Base-by-base conservation (phyloP, 2,797 vertebrate genomes). In the Crax fasciolata region DNA sequence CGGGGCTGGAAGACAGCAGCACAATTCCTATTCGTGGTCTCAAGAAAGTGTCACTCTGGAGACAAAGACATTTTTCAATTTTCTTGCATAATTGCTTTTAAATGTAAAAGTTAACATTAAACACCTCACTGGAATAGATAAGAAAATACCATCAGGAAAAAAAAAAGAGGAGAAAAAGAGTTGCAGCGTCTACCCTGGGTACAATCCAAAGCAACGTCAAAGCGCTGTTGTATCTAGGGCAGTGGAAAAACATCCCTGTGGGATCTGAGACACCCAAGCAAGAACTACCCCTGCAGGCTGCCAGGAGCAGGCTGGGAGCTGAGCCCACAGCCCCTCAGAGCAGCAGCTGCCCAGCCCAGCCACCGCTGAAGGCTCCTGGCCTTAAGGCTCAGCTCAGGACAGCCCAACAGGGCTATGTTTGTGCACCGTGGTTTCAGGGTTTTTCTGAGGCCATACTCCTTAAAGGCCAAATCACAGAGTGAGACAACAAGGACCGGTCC, bases 81-180 rank as follows among this genome's bases (percentile, higher is more conserved):
- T 89, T 84, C 92, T 81, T 75, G 35, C 57, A 49, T 35, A 89
- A 68, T 2, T 70, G 27, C 44, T 75, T 78, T 58, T 72, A 86
- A 15, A 51, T 66, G 54, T 73, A 87, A 77, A 96, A 84, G 32
- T 57, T 59, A 91, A 77, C 54, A 44, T 84, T 62, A 81, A 87
- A 57, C 67, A 92, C 23, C 48, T 63, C 51, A 76, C 28, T 38
- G 79, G 81, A 80, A 68, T 43, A 25, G 20, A 46, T 41, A 19
- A 41, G 59, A 89, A 82, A 91, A 55, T 28, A 68, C 13, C 10
- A 8, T 43, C 21, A 11, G 38, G 24, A 78, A 21, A 41, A 84
- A 92, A 59, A n/a, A 9, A 20, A 20, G n/a, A 54, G n/a, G n/a
- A 57, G 55, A 57, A 57, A 17, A 10, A 30, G 54, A 80, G 10